Conservation (phyloP, 1,140 invertebrate genomes). For the Zaprionus africanus region DNA sequence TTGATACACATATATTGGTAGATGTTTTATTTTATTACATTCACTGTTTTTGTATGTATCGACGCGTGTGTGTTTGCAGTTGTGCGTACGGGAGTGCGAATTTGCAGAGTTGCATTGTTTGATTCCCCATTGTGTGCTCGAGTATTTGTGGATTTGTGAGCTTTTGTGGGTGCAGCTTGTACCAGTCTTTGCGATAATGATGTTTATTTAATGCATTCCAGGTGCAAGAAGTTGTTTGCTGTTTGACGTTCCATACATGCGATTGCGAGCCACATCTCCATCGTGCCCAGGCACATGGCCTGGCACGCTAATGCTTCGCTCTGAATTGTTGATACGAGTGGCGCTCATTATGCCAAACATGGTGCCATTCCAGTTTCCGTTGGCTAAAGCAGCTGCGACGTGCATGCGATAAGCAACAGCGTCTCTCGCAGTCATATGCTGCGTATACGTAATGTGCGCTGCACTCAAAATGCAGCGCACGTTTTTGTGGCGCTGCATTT, state of each 20-base stretch:
- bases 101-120: constrained; percentile 49
- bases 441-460: constrained; percentile 70
- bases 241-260: constrained; percentile 70
- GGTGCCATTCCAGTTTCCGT: constrained; percentile 57
- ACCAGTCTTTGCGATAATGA: constrained; percentile 77
- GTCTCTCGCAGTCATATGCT: constrained; percentile 68
- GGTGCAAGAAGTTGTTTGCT: constrained; percentile 79
- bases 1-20: neutral
- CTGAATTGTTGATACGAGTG: constrained; percentile 17
- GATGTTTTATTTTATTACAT: constrained; percentile 74
- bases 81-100: constrained; percentile 18
- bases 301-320: constrained; percentile 27
- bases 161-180: constrained; percentile 37
- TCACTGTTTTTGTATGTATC: constrained; percentile 24
- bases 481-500: constrained; percentile 73
- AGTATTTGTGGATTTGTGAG: constrained; percentile 24
- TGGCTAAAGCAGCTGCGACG: constrained; percentile 68
- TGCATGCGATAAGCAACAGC: constrained; percentile 73
- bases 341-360: constrained; percentile 76
- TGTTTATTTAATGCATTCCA: constrained; percentile 82
- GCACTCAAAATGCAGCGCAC: constrained; percentile 68
- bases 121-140: constrained; percentile 15
- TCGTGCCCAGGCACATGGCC: constrained; percentile 14
- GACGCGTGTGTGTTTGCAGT: constrained; percentile 6
- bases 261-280: constrained; percentile 50